Evolutionary conservation across 2,113 vertebrate genomes (phyloP), one percentile per base, ranked within the genome.

Genomic region (Phylloscopus trochilus): DNA sequence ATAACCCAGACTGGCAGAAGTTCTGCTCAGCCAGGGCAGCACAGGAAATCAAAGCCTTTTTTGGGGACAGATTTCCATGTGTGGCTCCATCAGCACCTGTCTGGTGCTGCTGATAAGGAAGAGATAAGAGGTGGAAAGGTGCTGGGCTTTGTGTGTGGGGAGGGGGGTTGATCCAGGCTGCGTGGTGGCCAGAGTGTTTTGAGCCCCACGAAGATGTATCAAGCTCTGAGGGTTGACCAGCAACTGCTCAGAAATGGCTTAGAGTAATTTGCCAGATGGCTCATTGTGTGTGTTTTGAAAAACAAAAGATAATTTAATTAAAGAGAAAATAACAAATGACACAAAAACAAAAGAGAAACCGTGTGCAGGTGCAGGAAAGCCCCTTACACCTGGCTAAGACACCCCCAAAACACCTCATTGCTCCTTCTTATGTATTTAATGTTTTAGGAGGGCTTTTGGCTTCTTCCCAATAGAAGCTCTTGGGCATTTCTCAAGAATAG

Each of bases 41-140:
- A 5, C 21, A 58, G 64, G 79, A 74, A 90, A 91, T 7, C 31
- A 8, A 15, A 8, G 19, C 21, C 20, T 44, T 83, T 68, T 22
- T 85, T 19, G 60, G 60, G 59, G 24, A 2, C 2, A 3, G 46
- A 11, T 30, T 39, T 28, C 7, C 4, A 13, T 39, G 5, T 0
- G 7, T 0, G 2, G 52, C 5, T 39, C 16, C 44, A 24, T 20
- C 60, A 39, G 49, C 41, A 11, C 7, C 28, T 4, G 0, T 30
- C 35, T 7, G 2, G 1, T 21, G 21, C 8, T 1, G 13, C 47
- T 24, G 22, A 31, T 2, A 2, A 26, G 35, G 80, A 4, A 3
- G 60, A 26, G 56, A 20, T 5, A 2, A 10, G 35, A 11, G 16
- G 30, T 1, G 11, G 15, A 27, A 8, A 13, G 43, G 16, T 5